Percentiles rank a stretch among this genome's conserved stretches.
These are phyloP conservation scores for Chinchilla lanigera DNA, from an alignment of 2,113 vertebrate genomes.

Conservation along the genomic window DNA sequence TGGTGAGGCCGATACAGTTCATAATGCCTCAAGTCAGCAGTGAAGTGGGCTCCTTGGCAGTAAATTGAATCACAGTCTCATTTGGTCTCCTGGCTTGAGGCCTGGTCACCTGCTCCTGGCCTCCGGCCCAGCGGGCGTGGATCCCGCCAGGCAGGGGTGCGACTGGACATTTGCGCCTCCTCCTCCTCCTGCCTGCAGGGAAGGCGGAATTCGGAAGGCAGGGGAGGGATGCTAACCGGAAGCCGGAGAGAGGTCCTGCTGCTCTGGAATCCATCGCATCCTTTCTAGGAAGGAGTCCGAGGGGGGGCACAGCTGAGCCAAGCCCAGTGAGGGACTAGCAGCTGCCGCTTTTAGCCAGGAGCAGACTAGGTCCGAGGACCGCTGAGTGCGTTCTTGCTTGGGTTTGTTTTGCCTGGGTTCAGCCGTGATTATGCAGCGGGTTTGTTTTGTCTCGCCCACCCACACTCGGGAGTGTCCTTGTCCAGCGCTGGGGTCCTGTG, in stretches of 20 bases:
- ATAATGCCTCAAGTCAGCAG: neutral
- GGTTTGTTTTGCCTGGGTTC: neutral
- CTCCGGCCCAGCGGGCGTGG: neutral
- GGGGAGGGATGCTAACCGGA: neutral
- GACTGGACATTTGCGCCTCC: neutral
- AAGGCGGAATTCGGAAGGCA: neutral
- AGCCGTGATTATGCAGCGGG: accelerated
- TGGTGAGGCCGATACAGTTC: neutral
- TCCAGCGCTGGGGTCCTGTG: neutral
- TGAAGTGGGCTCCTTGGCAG: neutral
- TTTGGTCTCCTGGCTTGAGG: neutral
- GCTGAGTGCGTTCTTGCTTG: neutral
- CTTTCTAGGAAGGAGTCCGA: neutral
- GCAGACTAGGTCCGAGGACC: neutral
- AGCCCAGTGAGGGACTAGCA: neutral
- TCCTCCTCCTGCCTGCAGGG: neutral
- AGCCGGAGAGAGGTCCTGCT: neutral
- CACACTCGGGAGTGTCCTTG: constrained; percentile 16
- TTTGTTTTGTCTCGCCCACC: constrained; percentile 39
- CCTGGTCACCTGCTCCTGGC: neutral
- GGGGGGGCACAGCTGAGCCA: neutral
- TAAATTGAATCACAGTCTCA: neutral
- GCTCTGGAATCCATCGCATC: neutral
- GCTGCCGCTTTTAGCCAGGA: neutral
- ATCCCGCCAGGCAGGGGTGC: neutral